Conservation (phyloP, 2,113 vertebrate species). For the Philantomba maxwellii region DNA sequence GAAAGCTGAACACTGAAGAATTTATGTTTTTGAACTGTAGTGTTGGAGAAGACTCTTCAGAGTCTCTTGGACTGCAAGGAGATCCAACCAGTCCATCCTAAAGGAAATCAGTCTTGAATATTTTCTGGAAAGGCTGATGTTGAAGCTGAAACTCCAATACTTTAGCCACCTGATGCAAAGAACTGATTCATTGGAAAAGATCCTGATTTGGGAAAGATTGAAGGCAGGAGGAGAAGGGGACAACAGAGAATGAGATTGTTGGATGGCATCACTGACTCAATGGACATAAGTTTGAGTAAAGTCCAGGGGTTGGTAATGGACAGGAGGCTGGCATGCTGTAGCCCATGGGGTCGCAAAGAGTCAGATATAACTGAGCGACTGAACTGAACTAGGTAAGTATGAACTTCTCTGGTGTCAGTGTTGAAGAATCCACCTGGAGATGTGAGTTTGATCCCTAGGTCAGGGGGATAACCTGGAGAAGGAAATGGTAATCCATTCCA, state of each 20-base stretch:
- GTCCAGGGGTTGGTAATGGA: accelerated
- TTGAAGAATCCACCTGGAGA: too few species aligned
- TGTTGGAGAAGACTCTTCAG: neutral
- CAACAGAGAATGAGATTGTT: neutral
- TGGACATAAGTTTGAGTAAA: neutral
- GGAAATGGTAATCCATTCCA: neutral
- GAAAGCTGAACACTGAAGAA: neutral
- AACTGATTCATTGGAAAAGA: neutral
- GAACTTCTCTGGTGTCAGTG: too few species aligned
- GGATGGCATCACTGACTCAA: neutral
- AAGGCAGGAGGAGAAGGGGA: neutral
- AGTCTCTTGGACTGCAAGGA: neutral
- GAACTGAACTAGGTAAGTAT: neutral
- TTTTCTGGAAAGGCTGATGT: neutral
- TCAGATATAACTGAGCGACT: neutral
- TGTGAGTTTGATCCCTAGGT: neutral
- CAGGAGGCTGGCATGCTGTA: neutral
- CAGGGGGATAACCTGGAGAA: neutral
- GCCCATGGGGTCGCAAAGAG: neutral
- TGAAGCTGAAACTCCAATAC: neutral
- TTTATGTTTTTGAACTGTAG: neutral
- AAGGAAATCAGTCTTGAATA: neutral
- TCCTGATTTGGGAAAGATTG: neutral
- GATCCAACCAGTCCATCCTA: neutral
- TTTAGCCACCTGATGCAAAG: neutral